Conservation (phyloP, 2,797 vertebrate genomes). For the Sibirionetta formosa region DNA sequence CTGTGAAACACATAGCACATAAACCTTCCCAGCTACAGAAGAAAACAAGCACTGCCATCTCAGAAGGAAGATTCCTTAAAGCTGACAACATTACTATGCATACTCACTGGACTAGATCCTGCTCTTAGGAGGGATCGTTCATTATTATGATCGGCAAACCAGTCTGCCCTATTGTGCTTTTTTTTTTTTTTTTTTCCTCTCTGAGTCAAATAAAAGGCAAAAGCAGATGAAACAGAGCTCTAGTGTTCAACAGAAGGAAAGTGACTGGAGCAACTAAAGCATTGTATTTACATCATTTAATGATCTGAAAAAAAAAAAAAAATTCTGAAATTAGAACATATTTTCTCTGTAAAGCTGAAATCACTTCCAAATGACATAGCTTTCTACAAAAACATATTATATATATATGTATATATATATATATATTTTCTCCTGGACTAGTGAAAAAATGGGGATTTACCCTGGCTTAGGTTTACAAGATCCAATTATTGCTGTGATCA, state of each 20-base stretch:
- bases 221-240: not conserved
- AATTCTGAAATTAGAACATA: not conserved
- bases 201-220: not conserved
- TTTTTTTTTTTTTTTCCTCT: not conserved
- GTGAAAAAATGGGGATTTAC: not conserved
- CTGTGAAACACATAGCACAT: not conserved
- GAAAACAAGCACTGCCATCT: not conserved
- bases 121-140: not conserved
- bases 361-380: not conserved
- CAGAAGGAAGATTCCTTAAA: not conserved
- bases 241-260: not conserved
- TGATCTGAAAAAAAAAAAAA: not conserved
- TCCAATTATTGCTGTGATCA: not conserved
- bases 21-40: not conserved
- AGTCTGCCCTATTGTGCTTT: not conserved
- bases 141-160: not conserved
- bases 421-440: not conserved
- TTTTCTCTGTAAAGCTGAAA: not conserved
- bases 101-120: not conserved
- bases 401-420: not conserved
- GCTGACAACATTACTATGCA: not conserved
- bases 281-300: not conserved
- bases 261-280: not conserved
- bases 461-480: not conserved
- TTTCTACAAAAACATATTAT: not conserved